Evolutionary conservation across 1,140 invertebrate genomes (phyloP).

Genomic region (Drosophila obscura): DNA sequence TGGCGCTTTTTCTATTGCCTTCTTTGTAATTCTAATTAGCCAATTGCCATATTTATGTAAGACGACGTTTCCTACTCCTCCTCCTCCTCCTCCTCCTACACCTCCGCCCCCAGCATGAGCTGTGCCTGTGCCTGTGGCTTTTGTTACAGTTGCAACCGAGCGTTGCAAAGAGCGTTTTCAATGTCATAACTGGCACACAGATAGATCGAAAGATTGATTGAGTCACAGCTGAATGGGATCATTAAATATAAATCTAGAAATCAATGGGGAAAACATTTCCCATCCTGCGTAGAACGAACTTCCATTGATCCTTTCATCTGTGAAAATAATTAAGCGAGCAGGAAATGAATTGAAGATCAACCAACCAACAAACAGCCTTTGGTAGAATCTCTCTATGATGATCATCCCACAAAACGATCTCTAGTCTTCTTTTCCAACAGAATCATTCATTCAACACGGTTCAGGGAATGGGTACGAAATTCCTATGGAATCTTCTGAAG

Average conservation of each 20-base stretch:
- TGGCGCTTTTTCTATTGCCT: conserved; percentile 79
- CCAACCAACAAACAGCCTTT: too few species aligned
- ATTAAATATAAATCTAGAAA: neutral
- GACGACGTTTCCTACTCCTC: conserved; percentile 11
- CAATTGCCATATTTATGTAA: conserved; percentile 68
- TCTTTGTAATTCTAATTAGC: conserved; percentile 81
- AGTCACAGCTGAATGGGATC: conserved; percentile 15
- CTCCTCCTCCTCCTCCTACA: neutral
- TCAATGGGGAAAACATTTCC: neutral
- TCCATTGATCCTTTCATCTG: neutral
- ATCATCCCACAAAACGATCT: too few species aligned
- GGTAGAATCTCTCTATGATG: too few species aligned
- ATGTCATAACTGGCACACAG: conserved; percentile 37
- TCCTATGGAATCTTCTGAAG: too few species aligned
- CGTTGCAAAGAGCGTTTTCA: conserved; percentile 36
- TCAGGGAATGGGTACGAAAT: too few species aligned
- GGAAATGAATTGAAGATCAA: too few species aligned
- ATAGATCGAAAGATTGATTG: conserved; percentile 5
- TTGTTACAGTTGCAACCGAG: conserved; percentile 57
- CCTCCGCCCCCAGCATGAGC: neutral
- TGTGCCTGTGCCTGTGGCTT: conserved; percentile 9
- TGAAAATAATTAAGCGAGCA: too few species aligned
- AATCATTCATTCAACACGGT: too few species aligned
- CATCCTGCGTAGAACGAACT: too few species aligned
- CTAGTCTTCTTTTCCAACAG: too few species aligned